Base-by-base conservation (phyloP, 2,113 vertebrate species). In the Misgurnus anguillicaudatus region DNA sequence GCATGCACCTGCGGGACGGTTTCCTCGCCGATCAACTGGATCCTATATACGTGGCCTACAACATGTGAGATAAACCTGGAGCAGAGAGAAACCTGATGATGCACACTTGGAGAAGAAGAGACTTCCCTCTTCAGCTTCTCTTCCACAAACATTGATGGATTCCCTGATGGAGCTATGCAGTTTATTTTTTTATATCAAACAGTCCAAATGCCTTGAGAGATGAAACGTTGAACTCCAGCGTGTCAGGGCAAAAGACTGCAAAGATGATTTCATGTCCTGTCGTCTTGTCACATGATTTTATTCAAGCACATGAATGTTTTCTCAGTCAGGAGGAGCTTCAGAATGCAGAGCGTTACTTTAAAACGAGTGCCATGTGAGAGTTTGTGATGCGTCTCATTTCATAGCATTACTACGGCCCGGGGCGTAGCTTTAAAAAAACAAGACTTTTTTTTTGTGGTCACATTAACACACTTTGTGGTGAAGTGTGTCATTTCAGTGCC, bases 11-110 rank as follows among this genome's bases (percentile, higher is more conserved):
- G 87, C 93, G 97, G 7, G 97, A 98, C 0, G 97, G 97, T 70
- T 98, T 99, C 88, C 91, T 98, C 76, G 97, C 96, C 0, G 97
- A 99, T 90, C 97, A 99, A 87, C 89, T 99, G 88, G 97, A 99
- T 90, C 97, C 97, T 58, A 96, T 99, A 88, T 98, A 99, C 0
- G 97, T 99, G 83, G 97, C 97, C 77, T 99, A 98, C 90, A 98
- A 98, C 88, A 99, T 99, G 95, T 99, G 83, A 88, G 51, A n/a
- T 8, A n/a, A 39, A 36, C 87, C 91, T 85, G 86, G 4, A 16
- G 4, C 63, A 74, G 31, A 36, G 75, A 9, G 57, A 39, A 57
- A 16, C 41, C 58, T 38, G 58, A 19, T 61, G 11, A 31, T 31
- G 31, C n/a, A 45, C 38, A 67, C 36, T 38, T 36, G 63, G 11